These are phyloP conservation scores for Prosapia bicincta DNA, from an alignment of 2,888 invertebrate species.

Conservation along the genomic window DNA sequence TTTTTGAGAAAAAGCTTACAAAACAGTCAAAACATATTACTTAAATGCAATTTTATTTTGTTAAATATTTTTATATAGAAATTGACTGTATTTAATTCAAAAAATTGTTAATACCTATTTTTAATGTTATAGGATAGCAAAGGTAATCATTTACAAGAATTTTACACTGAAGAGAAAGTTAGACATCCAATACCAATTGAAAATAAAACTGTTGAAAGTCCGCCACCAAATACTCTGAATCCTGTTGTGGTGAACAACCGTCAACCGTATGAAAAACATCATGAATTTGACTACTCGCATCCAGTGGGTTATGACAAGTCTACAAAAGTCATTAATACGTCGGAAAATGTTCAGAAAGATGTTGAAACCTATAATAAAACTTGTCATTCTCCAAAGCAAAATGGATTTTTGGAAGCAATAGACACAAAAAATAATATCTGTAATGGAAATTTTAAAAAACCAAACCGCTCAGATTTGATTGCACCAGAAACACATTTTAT, in stretches of 20 bases:
- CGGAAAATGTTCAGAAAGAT: constrained; percentile 29
- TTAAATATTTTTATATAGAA: too few species aligned
- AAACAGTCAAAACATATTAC: too few species aligned
- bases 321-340: constrained; percentile 36
- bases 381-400: constrained; percentile 6
- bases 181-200: background rate
- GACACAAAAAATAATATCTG: background rate
- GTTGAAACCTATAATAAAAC: constrained; percentile 20
- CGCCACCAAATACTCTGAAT: background rate
- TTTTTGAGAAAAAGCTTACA: too few species aligned
- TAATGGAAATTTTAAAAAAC: background rate
- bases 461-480: background rate
- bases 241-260: constrained; percentile 14
- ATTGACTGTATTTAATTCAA: too few species aligned
- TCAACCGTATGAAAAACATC: constrained; percentile 28
- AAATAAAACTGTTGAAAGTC: background rate
- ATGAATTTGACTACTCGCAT: constrained; percentile 37
- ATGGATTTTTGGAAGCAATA: background rate
- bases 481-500: background rate
- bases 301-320: constrained; percentile 35
- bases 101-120: too few species aligned
- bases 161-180: background rate
- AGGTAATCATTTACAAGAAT: background rate
- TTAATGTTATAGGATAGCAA: background rate
- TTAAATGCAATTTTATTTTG: too few species aligned